phyloP scores from a whole-genome alignment of 2,797 vertebrate species.

The Characodon lateralis region DNA sequence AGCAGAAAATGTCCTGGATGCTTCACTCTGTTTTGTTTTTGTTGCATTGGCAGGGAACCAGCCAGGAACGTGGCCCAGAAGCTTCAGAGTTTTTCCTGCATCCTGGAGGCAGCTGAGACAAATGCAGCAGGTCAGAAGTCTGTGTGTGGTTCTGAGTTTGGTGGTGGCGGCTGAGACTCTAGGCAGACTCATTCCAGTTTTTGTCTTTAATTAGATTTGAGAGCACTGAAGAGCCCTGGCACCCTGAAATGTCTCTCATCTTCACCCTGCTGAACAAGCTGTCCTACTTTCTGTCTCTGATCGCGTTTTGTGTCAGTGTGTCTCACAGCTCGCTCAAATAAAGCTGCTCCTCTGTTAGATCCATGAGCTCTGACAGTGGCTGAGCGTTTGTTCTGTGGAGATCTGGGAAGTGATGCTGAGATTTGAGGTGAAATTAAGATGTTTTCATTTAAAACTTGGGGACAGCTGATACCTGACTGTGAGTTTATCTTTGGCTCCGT shows the following conservation, averaged over 20 bases:
- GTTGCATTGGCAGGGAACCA: conserved; percentile 42
- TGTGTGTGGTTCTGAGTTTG: conserved; percentile 57
- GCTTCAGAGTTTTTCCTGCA: conserved; percentile 70
- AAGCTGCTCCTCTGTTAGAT: conserved; percentile 33
- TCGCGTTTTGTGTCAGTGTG: conserved; percentile 72
- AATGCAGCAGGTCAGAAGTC: conserved; percentile 80
- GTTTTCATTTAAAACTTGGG: too few species aligned
- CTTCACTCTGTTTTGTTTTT: conserved; percentile 71
- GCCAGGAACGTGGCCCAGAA: conserved; percentile 65
- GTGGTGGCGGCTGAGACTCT: neutral
- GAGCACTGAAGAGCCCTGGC: neutral
- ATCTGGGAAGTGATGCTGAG: conserved; percentile 31
- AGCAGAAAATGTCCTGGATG: conserved; percentile 74
- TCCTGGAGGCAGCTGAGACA: conserved; percentile 75
- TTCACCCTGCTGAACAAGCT: conserved; percentile 74
- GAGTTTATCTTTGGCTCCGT: too few species aligned
- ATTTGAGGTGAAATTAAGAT: conserved; percentile 13
- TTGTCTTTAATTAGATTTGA: neutral
- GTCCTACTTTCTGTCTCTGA: conserved; percentile 71
- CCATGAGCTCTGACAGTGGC: conserved; percentile 24
- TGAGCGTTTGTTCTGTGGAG: conserved; percentile 31
- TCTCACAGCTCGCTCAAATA: conserved; percentile 72
- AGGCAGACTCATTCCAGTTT: neutral
- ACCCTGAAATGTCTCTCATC: conserved; percentile 71
- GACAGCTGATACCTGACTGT: too few species aligned